phyloP scores from a whole-genome alignment of 2,113 vertebrate species.

The Castor canadensis region DNA sequence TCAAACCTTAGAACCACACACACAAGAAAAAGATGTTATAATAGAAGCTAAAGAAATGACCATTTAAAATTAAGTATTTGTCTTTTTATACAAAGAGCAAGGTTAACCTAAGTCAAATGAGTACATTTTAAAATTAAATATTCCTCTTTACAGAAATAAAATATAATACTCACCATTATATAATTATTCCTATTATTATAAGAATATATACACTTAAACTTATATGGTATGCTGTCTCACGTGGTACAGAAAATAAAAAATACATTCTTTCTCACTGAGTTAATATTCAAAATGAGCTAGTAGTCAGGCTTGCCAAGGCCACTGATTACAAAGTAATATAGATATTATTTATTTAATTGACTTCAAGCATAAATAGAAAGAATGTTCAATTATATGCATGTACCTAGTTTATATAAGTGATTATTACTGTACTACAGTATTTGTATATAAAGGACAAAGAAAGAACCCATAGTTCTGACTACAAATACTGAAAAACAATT shows the following conservation, averaged over 20 bases:
- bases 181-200: conserved; percentile 10
- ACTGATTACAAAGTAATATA: neutral
- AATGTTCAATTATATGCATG: neutral
- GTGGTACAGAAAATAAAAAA: neutral
- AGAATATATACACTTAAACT: neutral
- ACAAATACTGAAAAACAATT: conserved; percentile 33
- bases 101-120: neutral
- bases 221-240: neutral
- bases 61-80: conserved; percentile 17
- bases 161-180: neutral
- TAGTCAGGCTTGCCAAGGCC: neutral
- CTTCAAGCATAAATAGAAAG: conserved; percentile 27
- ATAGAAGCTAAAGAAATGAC: conserved; percentile 6
- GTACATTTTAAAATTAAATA: conserved; percentile 24
- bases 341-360: conserved; percentile 18
- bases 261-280: neutral
- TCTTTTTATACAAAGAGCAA: neutral
- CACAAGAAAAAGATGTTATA: neutral
- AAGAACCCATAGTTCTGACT: conserved; percentile 12
- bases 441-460: neutral
- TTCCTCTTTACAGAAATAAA: conserved; percentile 20
- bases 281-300: neutral
- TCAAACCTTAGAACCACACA: no score
- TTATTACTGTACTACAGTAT: neutral
- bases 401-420: neutral